A percentile compares a stretch with the other conserved stretches of the same genome.
Evolutionary conservation across 2,797 vertebrate species (phyloP).

Genomic region (Malurus splendens): DNA sequence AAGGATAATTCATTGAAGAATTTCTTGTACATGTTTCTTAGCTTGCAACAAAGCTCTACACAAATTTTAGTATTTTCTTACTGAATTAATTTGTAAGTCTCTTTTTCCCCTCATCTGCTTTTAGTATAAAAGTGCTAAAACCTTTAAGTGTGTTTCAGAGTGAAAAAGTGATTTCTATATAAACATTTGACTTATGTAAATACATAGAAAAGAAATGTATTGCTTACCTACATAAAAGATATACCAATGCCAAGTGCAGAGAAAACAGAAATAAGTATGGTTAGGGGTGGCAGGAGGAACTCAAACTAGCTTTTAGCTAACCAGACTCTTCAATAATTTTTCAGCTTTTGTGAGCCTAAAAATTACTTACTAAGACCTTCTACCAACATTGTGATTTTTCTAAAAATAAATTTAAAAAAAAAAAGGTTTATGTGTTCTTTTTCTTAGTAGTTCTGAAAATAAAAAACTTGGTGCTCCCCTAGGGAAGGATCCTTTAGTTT

Average conservation of each 20-base stretch:
- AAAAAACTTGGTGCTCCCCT: background rate
- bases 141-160: background rate
- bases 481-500: background rate
- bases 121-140: background rate
- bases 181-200: slow-evolving; percentile 1
- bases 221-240: background rate
- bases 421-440: background rate
- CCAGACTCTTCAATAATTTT: background rate
- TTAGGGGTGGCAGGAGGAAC: background rate
- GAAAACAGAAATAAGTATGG: background rate
- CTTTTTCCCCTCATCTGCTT: background rate
- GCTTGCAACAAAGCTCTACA: slow-evolving; percentile 27
- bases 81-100: slow-evolving; percentile 2
- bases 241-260: background rate
- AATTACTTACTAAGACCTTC: background rate
- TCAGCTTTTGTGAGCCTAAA: slow-evolving; percentile 16
- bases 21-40: slow-evolving; percentile 43
- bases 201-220: background rate
- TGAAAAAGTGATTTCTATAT: background rate
- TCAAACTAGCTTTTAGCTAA: slow-evolving; percentile 2
- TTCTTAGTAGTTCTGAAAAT: background rate
- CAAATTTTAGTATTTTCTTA: background rate
- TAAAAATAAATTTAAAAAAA: slow-evolving; percentile 19
- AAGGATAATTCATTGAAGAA: slow-evolving; percentile 51
- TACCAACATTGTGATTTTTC: slow-evolving; percentile 36